Conservation (phyloP, 2,888 invertebrate genomes). For the Leptinotarsa rubiginosa region DNA sequence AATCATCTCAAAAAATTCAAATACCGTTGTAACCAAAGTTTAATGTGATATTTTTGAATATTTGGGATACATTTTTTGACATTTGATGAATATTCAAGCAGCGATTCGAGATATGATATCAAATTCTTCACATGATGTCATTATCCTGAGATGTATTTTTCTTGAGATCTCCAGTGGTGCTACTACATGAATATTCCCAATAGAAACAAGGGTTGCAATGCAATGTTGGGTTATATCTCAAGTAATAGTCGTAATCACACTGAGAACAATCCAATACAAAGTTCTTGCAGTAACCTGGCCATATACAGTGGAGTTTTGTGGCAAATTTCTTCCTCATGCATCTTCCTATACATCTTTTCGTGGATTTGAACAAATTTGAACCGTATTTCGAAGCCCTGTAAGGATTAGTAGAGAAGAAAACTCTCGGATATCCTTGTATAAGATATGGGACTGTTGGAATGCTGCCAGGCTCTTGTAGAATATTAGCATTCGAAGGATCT, state of each 20-base stretch:
- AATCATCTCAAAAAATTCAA: too few species aligned
- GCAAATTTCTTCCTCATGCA: not conserved
- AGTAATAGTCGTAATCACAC: not conserved
- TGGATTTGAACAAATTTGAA: not conserved
- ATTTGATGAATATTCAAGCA: too few species aligned
- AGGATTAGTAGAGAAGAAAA: not conserved
- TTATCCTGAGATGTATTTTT: too few species aligned
- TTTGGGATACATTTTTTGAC: too few species aligned
- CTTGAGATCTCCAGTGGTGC: not conserved
- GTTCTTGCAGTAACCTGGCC: not conserved
- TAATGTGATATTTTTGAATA: too few species aligned
- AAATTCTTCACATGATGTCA: too few species aligned
- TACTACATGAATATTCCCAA: not conserved
- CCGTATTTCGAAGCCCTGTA: not conserved
- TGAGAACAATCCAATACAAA: conserved; percentile 2
- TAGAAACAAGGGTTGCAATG: not conserved
- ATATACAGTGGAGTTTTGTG: not conserved
- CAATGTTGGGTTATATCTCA: not conserved
- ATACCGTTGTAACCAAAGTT: too few species aligned
- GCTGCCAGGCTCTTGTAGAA: not conserved
- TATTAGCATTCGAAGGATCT: not conserved
- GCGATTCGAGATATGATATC: too few species aligned
- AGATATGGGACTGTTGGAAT: not conserved
- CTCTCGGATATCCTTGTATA: not conserved
- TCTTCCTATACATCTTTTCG: not conserved